Conservation (phyloP, 1,140 invertebrate genomes). For the Oryctes rhinoceros region DNA sequence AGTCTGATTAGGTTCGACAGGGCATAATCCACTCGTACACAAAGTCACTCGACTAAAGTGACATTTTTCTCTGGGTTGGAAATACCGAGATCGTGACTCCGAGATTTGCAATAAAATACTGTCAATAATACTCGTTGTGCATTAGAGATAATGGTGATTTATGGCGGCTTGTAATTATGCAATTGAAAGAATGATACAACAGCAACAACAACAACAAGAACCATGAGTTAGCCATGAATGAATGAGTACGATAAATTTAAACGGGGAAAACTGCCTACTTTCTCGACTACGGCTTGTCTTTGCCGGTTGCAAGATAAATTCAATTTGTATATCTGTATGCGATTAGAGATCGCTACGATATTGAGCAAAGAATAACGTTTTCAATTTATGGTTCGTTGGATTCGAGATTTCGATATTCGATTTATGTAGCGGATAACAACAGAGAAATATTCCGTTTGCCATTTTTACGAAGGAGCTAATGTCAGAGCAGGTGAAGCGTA, state of each 20-base stretch:
- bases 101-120: conserved; percentile 11
- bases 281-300: not conserved
- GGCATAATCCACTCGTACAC: not conserved
- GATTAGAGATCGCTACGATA: too few relatives aligned
- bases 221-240: not conserved
- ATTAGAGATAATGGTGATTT: conserved; percentile 14
- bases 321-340: too few relatives aligned
- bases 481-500: too few relatives aligned
- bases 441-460: too few relatives aligned
- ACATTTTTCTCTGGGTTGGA: not conserved
- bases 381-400: too few relatives aligned
- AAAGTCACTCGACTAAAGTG: not conserved
- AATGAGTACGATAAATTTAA: not conserved
- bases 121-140: not conserved
- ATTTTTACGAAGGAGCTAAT: too few relatives aligned
- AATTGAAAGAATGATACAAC: not conserved
- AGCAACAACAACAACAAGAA: not conserved
- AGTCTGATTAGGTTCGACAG: not conserved
- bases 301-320: not conserved
- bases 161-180: conserved; percentile 1
- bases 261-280: not conserved
- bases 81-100: conserved; percentile 8
- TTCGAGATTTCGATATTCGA: too few relatives aligned
- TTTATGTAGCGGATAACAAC: too few relatives aligned
- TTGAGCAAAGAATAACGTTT: too few relatives aligned